These are phyloP conservation scores for Exaiptasia diaphana DNA, from an alignment of 64 coral and sea anemone species.

Conservation along the genomic window DNA sequence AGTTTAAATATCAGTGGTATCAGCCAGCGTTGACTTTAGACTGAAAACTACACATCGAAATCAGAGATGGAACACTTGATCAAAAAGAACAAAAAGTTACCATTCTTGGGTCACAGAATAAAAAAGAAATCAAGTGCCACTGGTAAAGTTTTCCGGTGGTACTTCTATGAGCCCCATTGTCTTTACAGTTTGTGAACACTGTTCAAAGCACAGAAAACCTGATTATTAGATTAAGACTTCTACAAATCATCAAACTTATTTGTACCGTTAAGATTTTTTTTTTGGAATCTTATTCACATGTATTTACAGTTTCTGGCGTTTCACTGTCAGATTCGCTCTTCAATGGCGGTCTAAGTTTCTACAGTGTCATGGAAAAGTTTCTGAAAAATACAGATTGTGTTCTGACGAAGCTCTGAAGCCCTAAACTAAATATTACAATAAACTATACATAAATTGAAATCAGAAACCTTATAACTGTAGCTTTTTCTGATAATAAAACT, in stretches of 20 bases:
- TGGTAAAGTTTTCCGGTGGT: slow-evolving; percentile 7
- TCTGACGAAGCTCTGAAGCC: slow-evolving; percentile 6
- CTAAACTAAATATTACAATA: not conserved
- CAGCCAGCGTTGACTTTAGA: not conserved
- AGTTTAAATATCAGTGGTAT: slow-evolving; percentile 8
- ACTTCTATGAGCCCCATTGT: not conserved
- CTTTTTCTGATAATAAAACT: not conserved
- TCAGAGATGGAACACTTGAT: not conserved
- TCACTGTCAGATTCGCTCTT: not conserved
- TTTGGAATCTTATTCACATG: slow-evolving; percentile 11
- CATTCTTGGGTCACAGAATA: not conserved
- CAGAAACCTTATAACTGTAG: slow-evolving; percentile 13
- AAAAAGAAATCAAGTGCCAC: slow-evolving; percentile 18
- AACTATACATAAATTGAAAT: not conserved
- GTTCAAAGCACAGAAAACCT: not conserved
- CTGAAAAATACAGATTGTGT: not conserved
- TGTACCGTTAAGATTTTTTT: not conserved
- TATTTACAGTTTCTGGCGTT: slow-evolving; percentile 1
- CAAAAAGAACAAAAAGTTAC: slow-evolving; percentile 1
- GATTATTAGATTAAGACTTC: not conserved
- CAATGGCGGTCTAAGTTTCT: not conserved
- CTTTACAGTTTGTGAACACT: not conserved
- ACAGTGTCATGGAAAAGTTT: not conserved
- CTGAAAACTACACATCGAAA: not conserved
- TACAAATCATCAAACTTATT: not conserved